Conservation (phyloP, 2,797 vertebrate species). For the Melanogrammus aeglefinus region DNA sequence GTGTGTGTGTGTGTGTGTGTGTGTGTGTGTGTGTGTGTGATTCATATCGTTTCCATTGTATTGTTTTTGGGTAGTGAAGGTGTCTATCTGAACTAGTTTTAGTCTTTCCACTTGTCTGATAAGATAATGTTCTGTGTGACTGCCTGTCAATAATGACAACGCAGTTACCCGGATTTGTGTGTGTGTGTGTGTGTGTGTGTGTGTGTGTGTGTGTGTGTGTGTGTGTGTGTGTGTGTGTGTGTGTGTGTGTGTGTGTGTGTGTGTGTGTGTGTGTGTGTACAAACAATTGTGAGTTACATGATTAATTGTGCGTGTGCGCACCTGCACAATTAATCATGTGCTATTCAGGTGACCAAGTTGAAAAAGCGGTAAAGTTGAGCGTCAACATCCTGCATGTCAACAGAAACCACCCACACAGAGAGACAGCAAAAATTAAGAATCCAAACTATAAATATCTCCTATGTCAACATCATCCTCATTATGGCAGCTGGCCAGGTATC, state of each 20-base stretch:
- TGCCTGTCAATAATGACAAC: background rate
- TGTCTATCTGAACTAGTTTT: background rate
- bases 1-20: no score
- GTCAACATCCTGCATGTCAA: no score
- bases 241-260: conserved; percentile 9
- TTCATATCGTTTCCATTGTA: no score
- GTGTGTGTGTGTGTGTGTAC: conserved; percentile 7
- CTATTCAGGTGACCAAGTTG: background rate
- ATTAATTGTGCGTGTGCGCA: no score
- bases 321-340: background rate
- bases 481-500: background rate
- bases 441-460: no score
- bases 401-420: no score
- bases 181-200: conserved; percentile 9
- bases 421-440: no score
- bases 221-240: conserved; percentile 9
- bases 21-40: no score
- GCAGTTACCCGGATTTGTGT: background rate
- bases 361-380: background rate
- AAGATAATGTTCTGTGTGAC: background rate
- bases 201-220: conserved; percentile 17
- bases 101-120: background rate
- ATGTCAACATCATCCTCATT: no score
- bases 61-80: background rate
- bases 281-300: no score